Base-by-base conservation (phyloP, 2,113 vertebrate species). In the Aldabrachelys gigantea region DNA sequence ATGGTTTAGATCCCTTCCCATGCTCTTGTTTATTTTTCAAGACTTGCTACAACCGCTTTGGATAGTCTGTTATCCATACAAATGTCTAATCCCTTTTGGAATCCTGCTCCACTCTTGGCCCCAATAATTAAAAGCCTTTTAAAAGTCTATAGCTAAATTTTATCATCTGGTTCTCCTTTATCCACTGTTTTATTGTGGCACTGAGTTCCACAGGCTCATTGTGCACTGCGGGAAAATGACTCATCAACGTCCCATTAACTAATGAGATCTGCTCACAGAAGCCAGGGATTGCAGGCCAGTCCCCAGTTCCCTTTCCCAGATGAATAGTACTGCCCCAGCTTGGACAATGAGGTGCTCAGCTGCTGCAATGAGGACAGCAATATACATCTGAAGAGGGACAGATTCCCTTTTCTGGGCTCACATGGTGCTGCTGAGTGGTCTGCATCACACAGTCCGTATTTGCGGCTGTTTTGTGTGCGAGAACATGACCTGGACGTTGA, bases 301-400 rank as follows among this genome's bases (percentile, higher is more conserved):
- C 35, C 24, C 0, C 0, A 5, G 11, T 21, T 47, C 3, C 0
- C 44, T 25, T 75, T 57, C 50, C 82, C 84, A 53, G 2, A 0
- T 6, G 8, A 31, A 29, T 10, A 24, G 54, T 65, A 47, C n/a
- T 92, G 80, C 27, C 38, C 21, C 31, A 21, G 53, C 27, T 72
- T 0, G 0, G 11, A 31, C 76, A 47, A 53, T 0, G 0, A 76
- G 56, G 38, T 17, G 3, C 38, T 21, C 0, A 0, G 21, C 17
- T 5, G 17, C 41, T 4, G 0, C 0, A 19, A 10, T 5, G 1
- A 6, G 6, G 56, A 75, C 1, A 5, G 82, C 0, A 0, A 72
- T 4, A 11, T 62, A 47, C 56, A 72, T 10, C 82, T 75, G 57
- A 0, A 85, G 80, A 83, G 52, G 29, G 16, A 25, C 54, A 49